These are phyloP conservation scores for Tribolium madens DNA, from an alignment of 1,140 invertebrate genomes.

Conservation along the genomic window DNA sequence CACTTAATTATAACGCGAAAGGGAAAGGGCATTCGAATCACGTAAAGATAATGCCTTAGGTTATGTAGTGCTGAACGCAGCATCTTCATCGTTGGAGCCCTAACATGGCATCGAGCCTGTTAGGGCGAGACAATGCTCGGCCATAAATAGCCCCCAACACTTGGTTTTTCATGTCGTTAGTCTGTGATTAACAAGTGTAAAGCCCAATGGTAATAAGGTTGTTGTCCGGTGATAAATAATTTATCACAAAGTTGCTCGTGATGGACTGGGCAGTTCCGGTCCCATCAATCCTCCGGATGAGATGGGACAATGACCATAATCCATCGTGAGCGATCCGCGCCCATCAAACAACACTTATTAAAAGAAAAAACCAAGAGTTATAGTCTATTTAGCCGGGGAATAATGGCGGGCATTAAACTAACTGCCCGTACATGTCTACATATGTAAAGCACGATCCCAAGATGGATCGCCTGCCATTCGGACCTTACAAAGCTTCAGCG, in stretches of 20 bases:
- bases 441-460: conserved; percentile 46
- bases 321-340: conserved; percentile 35
- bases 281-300: conserved; percentile 27
- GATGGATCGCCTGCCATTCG: conserved; percentile 49
- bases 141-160: conserved; percentile 38
- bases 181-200: conserved; percentile 47
- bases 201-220: conserved; percentile 28
- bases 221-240: conserved; percentile 34
- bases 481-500: conserved; percentile 43
- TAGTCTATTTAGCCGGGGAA: conserved; percentile 44
- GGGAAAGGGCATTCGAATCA: conserved; percentile 36
- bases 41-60: conserved; percentile 22
- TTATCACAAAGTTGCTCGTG: conserved; percentile 5
- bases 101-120: conserved; percentile 37
- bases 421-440: conserved; percentile 46
- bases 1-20: conserved; percentile 32
- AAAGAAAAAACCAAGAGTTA: conserved; percentile 38
- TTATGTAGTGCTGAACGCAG: conserved; percentile 20
- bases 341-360: conserved; percentile 39
- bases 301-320: conserved; percentile 36
- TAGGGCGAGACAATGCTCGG: conserved; percentile 38
- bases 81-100: conserved; percentile 27
- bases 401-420: conserved; percentile 48
- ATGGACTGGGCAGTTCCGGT: conserved; percentile 16
- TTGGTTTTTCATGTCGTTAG: conserved; percentile 37